A percentile compares a stretch with the other conserved stretches of the same genome.
Evolutionary conservation across 2,797 vertebrate species (phyloP).

Genomic region (Malacoraja senta): DNA sequence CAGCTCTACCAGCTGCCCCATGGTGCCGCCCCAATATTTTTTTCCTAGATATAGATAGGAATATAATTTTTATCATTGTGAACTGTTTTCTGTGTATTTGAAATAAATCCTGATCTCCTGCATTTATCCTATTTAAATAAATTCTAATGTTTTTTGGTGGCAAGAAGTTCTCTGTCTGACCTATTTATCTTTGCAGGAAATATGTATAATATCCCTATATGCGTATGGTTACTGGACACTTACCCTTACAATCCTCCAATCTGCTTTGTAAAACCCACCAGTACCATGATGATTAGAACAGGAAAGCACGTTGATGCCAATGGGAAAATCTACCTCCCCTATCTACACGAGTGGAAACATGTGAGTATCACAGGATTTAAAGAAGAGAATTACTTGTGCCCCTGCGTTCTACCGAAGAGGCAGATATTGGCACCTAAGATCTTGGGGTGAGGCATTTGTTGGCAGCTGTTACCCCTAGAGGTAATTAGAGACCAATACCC

Average conservation of each 20-base stretch:
- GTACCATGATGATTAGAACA: conserved; percentile 97
- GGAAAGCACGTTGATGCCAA: conserved; percentile 97
- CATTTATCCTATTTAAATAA: conserved; percentile 7
- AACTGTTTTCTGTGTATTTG: not conserved
- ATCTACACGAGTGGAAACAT: conserved; percentile 96
- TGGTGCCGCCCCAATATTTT: not conserved
- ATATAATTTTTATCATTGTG: not conserved
- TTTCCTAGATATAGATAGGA: not conserved
- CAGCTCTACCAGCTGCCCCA: no score
- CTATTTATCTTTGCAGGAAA: conserved; percentile 64
- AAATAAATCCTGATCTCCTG: not conserved
- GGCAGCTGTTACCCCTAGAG: not conserved
- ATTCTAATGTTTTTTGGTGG: not conserved
- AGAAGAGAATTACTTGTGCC: not conserved
- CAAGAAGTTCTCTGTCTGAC: not conserved
- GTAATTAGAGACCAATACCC: no score
- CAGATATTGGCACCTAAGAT: not conserved
- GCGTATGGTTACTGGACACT: conserved; percentile 91
- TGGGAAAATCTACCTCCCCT: conserved; percentile 95
- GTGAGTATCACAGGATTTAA: conserved; percentile 61
- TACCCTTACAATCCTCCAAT: conserved; percentile 97
- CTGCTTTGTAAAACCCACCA: conserved; percentile 98
- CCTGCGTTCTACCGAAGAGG: not conserved
- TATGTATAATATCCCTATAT: conserved; percentile 93
- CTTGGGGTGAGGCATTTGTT: not conserved